These are phyloP conservation scores for Cryptophagus acutangulus DNA, from an alignment of 2,888 invertebrate species.

Conservation along the genomic window DNA sequence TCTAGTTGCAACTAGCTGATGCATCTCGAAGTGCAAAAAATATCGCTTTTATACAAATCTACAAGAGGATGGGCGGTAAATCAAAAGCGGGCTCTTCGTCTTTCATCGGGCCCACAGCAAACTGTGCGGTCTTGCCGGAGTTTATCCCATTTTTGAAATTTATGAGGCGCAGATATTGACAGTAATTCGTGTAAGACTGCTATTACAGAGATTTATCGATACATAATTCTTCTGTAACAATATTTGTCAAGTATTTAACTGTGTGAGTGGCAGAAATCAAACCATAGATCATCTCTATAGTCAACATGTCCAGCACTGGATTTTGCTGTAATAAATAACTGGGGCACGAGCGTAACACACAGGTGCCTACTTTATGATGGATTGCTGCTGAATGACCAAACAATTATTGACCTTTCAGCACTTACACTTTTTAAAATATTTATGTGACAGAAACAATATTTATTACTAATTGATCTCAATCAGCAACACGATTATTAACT, in stretches of 20 bases:
- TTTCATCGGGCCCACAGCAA: slow-evolving; percentile 17
- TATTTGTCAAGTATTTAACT: slow-evolving; percentile 45
- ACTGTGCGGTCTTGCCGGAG: slow-evolving; percentile 22
- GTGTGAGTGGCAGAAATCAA: slow-evolving; percentile 45
- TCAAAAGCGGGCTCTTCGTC: slow-evolving; percentile 14
- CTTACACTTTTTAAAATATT: slow-evolving; percentile 16
- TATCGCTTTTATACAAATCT: no score
- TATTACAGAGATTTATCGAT: slow-evolving; percentile 47
- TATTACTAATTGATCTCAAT: no score
- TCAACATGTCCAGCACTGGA: slow-evolving; percentile 43
- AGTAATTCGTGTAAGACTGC: slow-evolving; percentile 45
- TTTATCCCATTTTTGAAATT: slow-evolving; percentile 35
- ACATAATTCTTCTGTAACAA: slow-evolving; percentile 47
- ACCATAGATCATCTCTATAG: slow-evolving; percentile 45
- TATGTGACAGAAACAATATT: slow-evolving; percentile 8
- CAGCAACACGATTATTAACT: no score
- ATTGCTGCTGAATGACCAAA: slow-evolving; percentile 43
- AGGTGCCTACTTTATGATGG: slow-evolving; percentile 47
- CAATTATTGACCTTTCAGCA: slow-evolving; percentile 42
- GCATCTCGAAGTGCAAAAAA: no score
- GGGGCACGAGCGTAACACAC: slow-evolving; percentile 36
- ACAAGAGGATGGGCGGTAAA: slow-evolving; percentile 17
- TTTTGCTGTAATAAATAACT: slow-evolving; percentile 42
- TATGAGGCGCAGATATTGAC: slow-evolving; percentile 44
- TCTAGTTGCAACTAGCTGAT: no score